Conservation (phyloP, 1,140 invertebrate genomes). For the Atta texana region DNA sequence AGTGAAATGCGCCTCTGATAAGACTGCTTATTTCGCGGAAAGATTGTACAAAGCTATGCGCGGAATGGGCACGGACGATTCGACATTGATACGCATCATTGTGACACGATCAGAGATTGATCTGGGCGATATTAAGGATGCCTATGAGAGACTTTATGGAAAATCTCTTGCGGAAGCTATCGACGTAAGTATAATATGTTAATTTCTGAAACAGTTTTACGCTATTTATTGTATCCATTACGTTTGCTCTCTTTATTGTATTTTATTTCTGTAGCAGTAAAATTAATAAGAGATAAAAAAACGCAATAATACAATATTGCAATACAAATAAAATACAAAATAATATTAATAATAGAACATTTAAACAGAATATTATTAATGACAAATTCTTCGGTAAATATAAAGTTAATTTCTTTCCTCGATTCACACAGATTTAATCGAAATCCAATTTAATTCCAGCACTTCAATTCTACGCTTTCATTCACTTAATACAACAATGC, state of each 20-base stretch:
- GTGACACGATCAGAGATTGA: conserved; percentile 96
- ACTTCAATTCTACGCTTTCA: neutral
- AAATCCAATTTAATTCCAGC: neutral
- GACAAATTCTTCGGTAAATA: neutral
- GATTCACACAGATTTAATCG: neutral
- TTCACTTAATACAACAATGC: conserved; percentile 12
- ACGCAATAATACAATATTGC: neutral
- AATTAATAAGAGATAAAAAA: neutral
- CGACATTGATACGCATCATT: conserved; percentile 94
- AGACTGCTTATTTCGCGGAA: conserved; percentile 95
- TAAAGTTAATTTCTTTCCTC: neutral
- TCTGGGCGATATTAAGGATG: conserved; percentile 93
- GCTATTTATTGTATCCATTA: neutral
- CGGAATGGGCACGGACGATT: conserved; percentile 94
- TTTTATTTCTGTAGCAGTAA: neutral
- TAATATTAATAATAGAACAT: neutral
- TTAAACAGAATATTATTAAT: neutral
- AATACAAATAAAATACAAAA: conserved; percentile 2
- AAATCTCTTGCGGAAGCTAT: conserved; percentile 93
- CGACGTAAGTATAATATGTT: conserved; percentile 87
- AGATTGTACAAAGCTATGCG: conserved; percentile 95
- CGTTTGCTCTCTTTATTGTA: neutral
- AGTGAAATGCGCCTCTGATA: conserved; percentile 94
- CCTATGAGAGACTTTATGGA: conserved; percentile 92
- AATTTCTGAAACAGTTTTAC: neutral